phyloP scores from a whole-genome alignment of 2,113 vertebrate species.

The Phrynocephalus versicolor region DNA sequence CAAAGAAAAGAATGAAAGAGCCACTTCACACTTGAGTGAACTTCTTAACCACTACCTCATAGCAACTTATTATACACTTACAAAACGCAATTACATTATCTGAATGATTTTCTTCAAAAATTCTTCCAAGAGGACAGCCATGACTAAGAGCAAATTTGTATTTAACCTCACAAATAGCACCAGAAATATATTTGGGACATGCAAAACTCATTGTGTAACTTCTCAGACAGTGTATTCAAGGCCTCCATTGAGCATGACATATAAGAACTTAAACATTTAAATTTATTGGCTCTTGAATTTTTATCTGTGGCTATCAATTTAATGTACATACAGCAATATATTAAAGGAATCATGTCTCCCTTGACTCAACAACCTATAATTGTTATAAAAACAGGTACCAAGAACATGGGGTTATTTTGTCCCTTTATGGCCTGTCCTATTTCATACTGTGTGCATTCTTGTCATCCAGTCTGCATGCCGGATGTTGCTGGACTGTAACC shows the following conservation, averaged over 20 bases:
- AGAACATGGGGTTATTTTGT: neutral
- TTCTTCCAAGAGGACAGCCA: slow-evolving; percentile 50
- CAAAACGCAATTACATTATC: slow-evolving; percentile 54
- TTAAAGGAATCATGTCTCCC: neutral
- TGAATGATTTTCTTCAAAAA: slow-evolving; percentile 43
- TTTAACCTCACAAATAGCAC: slow-evolving; percentile 56
- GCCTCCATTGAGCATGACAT: neutral
- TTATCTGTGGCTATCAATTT: neutral
- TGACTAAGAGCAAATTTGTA: slow-evolving; percentile 36
- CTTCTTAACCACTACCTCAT: slow-evolving; percentile 38
- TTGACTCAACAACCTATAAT: neutral
- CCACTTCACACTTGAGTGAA: slow-evolving; percentile 59
- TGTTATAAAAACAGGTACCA: neutral
- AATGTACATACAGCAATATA: neutral
- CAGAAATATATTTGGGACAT: neutral
- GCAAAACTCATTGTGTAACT: neutral
- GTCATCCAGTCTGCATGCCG: neutral
- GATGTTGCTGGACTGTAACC: too few relatives aligned
- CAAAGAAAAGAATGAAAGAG: slow-evolving; percentile 55
- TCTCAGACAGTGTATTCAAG: neutral
- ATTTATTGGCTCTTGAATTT: neutral
- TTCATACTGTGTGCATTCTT: neutral
- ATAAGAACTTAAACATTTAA: neutral
- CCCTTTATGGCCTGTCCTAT: neutral
- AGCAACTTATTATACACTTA: slow-evolving; percentile 62